Base-by-base conservation (phyloP, 2,797 vertebrate species). In the Hybognathus amarus region DNA sequence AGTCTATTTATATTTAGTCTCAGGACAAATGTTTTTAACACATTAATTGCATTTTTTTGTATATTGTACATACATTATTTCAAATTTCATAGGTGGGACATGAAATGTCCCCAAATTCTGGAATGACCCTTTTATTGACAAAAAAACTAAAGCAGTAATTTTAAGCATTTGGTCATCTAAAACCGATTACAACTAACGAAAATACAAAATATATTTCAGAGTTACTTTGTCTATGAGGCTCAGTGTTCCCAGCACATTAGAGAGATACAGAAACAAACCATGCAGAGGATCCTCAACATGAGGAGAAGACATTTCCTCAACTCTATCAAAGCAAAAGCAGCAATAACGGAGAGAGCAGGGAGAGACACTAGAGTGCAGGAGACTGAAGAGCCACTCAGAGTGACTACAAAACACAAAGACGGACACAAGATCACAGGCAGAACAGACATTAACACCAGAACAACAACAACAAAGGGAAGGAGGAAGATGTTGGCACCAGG, bases 381-480 rank as follows among this genome's bases (percentile, higher is more conserved):
- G 85, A 96, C 89, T 85, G 96, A 96, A 89, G 95, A 96, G 90
- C 96, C 94, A 92, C 97, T 96, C 92, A 96, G 93, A 90, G 94
- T 96, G 90, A 96, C 97, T 96, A 94, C 85, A 88, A 90, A 70
- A 88, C 85, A 89, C 80, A 61, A 90, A 77, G 67, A 87, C 69
- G 84, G 71, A 86, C 12, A 75, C 83, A 90, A 84, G 87, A 79
- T 82, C 81, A 87, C 50, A 74, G 40, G 50, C 70, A 69, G 38
- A 82, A 74, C 56, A 85, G 13, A 80, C 50, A 80, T 56, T 80
- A 80, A 79, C 42, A 79, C 11, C 79, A 17, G 79, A 70, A 10
- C 2, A 42, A 12, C 38, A 76, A 63, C 70, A 69, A 68, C 30
- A 82, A 42, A 82, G 52, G 82, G 77, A 50, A 74, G 40, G 74